phyloP scores from a whole-genome alignment of 2,888 invertebrate genomes.

The Asteroscopus sphinx region DNA sequence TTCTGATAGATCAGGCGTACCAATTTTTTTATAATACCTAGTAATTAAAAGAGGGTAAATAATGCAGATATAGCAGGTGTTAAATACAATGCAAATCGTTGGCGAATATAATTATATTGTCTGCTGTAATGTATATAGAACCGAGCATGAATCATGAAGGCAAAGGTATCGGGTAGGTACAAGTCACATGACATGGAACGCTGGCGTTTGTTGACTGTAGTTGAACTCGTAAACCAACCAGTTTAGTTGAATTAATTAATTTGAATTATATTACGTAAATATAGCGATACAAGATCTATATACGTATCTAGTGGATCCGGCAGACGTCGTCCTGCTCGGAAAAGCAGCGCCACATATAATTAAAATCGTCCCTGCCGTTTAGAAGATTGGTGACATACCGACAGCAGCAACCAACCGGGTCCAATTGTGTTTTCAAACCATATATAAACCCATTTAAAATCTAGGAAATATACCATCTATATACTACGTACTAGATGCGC shows the following conservation, averaged over 20 bases:
- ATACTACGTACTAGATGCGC: too few species aligned
- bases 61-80: slow-evolving; percentile 25
- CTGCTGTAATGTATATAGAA: slow-evolving; percentile 4
- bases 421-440: too few species aligned
- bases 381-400: too few species aligned
- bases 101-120: slow-evolving; percentile 15
- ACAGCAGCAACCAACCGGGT: too few species aligned
- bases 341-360: too few species aligned
- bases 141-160: slow-evolving; percentile 34
- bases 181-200: slow-evolving; percentile 9
- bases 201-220: slow-evolving; percentile 21
- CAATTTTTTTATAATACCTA: slow-evolving; percentile 1
- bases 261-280: slow-evolving; percentile 6
- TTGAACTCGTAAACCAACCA: slow-evolving; percentile 22
- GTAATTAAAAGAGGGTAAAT: slow-evolving; percentile 14
- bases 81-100: slow-evolving; percentile 43
- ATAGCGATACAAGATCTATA: not conserved
- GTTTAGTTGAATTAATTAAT: slow-evolving; percentile 1
- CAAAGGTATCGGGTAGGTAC: slow-evolving; percentile 12
- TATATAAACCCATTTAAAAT: too few species aligned
- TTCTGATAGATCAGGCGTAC: not conserved
- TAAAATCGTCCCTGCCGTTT: too few species aligned
- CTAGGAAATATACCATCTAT: too few species aligned
- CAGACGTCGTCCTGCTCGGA: too few species aligned
- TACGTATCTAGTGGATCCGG: too few species aligned